phyloP scores from a whole-genome alignment of 2,888 invertebrate species.

The Rotaria macrura region DNA sequence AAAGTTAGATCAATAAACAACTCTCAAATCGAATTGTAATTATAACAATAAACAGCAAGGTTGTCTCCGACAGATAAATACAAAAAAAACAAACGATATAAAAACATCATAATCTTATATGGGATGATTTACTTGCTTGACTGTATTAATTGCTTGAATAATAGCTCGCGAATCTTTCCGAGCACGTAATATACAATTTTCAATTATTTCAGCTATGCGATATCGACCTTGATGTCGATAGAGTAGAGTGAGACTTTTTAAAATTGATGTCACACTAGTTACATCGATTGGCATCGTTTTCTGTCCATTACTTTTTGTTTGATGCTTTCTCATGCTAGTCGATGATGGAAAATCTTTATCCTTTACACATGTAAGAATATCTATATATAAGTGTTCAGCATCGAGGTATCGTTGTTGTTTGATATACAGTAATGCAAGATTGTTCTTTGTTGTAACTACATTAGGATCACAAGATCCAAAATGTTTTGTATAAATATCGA shows the following conservation, averaged over 20 bases:
- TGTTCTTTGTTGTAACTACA: conserved; percentile 98
- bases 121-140: background rate
- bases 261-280: conserved; percentile 87
- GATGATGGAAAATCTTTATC: conserved; percentile 22
- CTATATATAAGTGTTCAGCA: conserved; percentile 91
- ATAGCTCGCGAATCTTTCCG: conserved; percentile 31
- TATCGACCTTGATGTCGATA: conserved; percentile 97
- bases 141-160: conserved; percentile 31
- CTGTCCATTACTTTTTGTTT: conserved; percentile 67
- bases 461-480: conserved; percentile 81
- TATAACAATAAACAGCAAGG: background rate
- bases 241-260: conserved; percentile 92
- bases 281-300: conserved; percentile 92
- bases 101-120: background rate
- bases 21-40: too few relatives aligned
- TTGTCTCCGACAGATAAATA: too few relatives aligned
- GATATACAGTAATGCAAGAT: conserved; percentile 92
- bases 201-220: conserved; percentile 94
- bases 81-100: background rate
- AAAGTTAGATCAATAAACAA: background rate
- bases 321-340: conserved; percentile 49
- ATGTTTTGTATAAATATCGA: conserved; percentile 91
- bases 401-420: conserved; percentile 95
- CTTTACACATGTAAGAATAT: conserved; percentile 19
- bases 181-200: conserved; percentile 48